A percentile compares a stretch with the other conserved stretches of the same genome.
Evolutionary conservation across 1,140 invertebrate species (phyloP).

Genomic region (Bombus confusus): DNA sequence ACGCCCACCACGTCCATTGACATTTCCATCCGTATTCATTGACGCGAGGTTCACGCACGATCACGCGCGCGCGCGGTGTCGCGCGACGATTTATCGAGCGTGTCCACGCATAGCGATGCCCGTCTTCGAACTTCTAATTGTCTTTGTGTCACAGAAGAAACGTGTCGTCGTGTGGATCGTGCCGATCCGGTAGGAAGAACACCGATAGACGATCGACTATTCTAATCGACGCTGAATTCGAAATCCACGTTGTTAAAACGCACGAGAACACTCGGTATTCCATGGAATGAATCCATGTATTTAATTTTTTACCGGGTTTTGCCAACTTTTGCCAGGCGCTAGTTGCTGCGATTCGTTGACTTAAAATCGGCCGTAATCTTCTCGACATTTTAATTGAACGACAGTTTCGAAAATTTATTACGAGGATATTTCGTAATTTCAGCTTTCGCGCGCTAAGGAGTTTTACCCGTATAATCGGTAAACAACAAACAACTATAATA

Average conservation of each 20-base stretch:
- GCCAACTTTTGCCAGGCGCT: too few relatives aligned
- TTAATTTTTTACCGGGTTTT: too few relatives aligned
- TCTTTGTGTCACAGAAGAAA: background rate
- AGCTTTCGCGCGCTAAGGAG: too few relatives aligned
- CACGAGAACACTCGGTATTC: background rate
- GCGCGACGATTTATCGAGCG: slow-evolving; percentile 32
- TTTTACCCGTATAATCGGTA: too few relatives aligned
- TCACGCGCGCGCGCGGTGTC: background rate
- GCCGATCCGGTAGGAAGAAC: background rate
- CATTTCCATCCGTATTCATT: slow-evolving; percentile 1
- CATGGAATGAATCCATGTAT: background rate
- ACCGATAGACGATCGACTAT: background rate
- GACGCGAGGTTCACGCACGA: slow-evolving; percentile 19
- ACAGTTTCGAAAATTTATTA: too few relatives aligned
- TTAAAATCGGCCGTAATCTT: too few relatives aligned
- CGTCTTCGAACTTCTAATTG: slow-evolving; percentile 40
- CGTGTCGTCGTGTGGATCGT: slow-evolving; percentile 17
- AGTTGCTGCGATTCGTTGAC: too few relatives aligned
- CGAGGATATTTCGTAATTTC: too few relatives aligned
- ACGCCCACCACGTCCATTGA: slow-evolving; percentile 9
- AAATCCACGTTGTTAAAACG: background rate
- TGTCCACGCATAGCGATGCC: slow-evolving; percentile 17
- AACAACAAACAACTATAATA: too few relatives aligned
- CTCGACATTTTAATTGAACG: too few relatives aligned
- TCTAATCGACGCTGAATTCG: background rate